Evolutionary conservation across 2,888 invertebrate genomes (phyloP), one percentile per base, ranked within the genome.

Genomic region (Sisyra terminalis): DNA sequence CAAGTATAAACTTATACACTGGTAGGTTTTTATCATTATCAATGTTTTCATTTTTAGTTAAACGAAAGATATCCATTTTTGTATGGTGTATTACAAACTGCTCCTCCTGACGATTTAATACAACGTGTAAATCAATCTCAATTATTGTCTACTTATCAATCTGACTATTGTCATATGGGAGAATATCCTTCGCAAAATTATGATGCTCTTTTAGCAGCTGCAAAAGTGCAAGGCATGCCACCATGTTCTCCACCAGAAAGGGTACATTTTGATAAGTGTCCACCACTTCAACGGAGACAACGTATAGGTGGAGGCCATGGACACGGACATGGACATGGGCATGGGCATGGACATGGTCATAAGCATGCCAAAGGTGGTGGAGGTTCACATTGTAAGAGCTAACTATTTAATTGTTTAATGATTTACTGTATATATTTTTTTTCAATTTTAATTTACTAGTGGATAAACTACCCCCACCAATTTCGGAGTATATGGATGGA

Each of bases 31-130:
- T 6, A 32, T 13, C 6, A 32, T 13, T 13, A 6, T 32, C 9
- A 24, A 24, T 24, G 24, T 24, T 24, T 24, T 24, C 29, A 29
- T n/a, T 30, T 9, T 36, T 55, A 76, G 75, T 56, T 77, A 15
- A 67, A 74, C 58, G 67, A 71, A 31, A 75, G 75, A 51, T 74
- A 73, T 53, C 77, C 77, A 24, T 72, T 70, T 63, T 67, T 76
- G 50, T 75, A 75, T 56, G 73, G 72, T 56, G 69, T 73, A 40
- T 53, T 76, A 37, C 68, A 71, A 52, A 70, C 66, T 38, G 67
- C 71, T 16, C 70, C 75, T 0, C 69, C 71, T 1, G 65, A 71
- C 2, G 72, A 73, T 41, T 55, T 73, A 37, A 66, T 71, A 44
- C 67, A 70, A 45, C 61, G 72, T n/a, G 70, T 77, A 16, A 72